Percentiles rank a stretch among this genome's conserved stretches.
Evolutionary conservation across 2,888 invertebrate genomes (phyloP).

Genomic region (Willowsia nigromaculata): DNA sequence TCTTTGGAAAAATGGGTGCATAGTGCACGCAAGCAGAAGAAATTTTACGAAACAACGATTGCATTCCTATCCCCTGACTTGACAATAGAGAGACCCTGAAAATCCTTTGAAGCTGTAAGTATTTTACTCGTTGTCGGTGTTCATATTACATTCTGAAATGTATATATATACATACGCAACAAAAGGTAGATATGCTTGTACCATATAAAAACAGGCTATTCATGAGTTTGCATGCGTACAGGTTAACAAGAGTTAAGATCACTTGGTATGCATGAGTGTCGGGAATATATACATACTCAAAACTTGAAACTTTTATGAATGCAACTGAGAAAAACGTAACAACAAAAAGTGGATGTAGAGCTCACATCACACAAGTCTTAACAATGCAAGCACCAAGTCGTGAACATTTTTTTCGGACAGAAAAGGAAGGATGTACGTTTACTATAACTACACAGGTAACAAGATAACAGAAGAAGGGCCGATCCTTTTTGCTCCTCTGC

Average conservation of each 20-base stretch:
- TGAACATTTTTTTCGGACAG: not conserved
- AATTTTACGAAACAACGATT: not conserved
- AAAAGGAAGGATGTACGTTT: slow-evolving; percentile 38
- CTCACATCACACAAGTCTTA: not conserved
- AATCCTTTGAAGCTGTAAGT: not conserved
- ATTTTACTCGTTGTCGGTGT: not conserved
- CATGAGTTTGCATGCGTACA: not conserved
- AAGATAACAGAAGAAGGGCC: slow-evolving; percentile 32
- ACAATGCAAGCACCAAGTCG: no score
- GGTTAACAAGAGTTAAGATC: not conserved
- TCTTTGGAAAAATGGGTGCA: not conserved
- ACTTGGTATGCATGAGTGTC: not conserved
- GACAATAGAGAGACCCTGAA: slow-evolving; percentile 38
- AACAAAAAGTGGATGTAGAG: slow-evolving; percentile 14
- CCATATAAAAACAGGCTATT: not conserved
- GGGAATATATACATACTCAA: not conserved
- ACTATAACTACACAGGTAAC: not conserved
- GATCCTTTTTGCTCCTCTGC: slow-evolving; percentile 11
- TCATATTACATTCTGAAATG: not conserved
- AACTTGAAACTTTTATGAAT: slow-evolving; percentile 23
- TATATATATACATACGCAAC: not conserved
- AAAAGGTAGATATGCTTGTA: not conserved
- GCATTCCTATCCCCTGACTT: not conserved
- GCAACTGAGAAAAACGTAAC: slow-evolving; percentile 21
- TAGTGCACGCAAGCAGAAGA: not conserved